phyloP scores from a whole-genome alignment of 2,113 vertebrate species.

The Boulengeromyrus knoepffleri region DNA sequence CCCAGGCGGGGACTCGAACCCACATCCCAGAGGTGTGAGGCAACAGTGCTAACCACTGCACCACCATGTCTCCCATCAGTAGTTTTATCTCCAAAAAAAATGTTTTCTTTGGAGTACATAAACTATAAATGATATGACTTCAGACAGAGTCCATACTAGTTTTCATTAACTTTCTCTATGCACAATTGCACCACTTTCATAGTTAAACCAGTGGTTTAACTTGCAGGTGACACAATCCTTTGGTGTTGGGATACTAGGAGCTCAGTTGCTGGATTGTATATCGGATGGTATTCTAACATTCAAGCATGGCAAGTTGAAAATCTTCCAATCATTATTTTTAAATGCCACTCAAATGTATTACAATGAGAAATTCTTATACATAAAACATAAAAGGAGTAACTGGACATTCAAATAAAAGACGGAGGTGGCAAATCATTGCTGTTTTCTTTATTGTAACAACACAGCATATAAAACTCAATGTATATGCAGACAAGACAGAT shows the following conservation, averaged over 20 bases:
- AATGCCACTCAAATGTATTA: not conserved
- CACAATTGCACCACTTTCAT: not conserved
- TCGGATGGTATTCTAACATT: not conserved
- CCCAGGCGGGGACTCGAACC: too few relatives aligned
- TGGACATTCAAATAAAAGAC: not conserved
- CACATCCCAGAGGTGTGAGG: too few relatives aligned
- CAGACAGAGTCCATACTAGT: not conserved
- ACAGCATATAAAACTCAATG: not conserved
- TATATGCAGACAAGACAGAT: conserved; percentile 5
- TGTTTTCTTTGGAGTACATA: not conserved
- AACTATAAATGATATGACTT: not conserved
- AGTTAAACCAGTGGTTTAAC: not conserved
- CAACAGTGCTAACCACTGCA: too few relatives aligned
- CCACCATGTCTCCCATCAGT: not conserved
- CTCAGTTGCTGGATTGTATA: not conserved
- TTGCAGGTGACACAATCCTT: not conserved
- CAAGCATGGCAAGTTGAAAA: not conserved
- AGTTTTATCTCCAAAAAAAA: not conserved
- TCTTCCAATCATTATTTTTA: not conserved
- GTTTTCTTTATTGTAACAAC: conserved; percentile 1
- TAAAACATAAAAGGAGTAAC: not conserved
- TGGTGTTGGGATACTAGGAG: not conserved
- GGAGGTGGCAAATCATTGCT: not conserved
- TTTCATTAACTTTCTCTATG: not conserved
- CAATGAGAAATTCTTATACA: not conserved